Base-by-base conservation (phyloP, 2,888 invertebrate species). In the Aricia artaxerxes region DNA sequence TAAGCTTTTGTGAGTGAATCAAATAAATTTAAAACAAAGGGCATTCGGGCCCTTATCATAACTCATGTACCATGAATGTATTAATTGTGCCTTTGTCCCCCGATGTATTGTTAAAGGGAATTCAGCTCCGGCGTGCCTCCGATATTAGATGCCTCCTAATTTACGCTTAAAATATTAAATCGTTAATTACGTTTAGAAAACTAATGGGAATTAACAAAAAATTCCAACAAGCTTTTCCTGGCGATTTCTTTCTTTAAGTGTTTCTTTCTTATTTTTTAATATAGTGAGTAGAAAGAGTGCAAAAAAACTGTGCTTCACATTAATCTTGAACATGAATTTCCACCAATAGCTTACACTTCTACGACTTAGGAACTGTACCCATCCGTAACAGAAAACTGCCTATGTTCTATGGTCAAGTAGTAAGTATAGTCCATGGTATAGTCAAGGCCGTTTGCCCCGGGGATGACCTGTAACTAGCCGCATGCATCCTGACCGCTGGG, bases 61-160 rank as follows among this genome's bases (percentile, higher is more conserved):
- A 76, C 76, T 76, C 76, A 76, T 76, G 76, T 76, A 76, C 76
- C 76, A 35, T 76, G 76, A 76, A 76, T 76, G 57, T 76, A 76
- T 76, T 76, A 76, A 76, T 76, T 76, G 76, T 57, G 7, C 53
- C 76, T 76, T 76, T 76, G 76, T 76, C 57, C 76, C 73, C 31
- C 44, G 57, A 16, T 24, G 76, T 76, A 76, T 76, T 76, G 76
- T 76, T 76, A 53, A 49, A 24, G 24, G 76, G 76, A 76, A 76
- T 76, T 76, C 16, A 38, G 76, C 44, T 57, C 31, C 53, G 35
- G 76, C 76, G 57, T 76, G 31, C 53, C 76, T 11, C 13, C 57
- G 76, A 76, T 76, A 57, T 76, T 76, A 76, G 76, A 76, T 44
- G 16, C 57, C 53, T 53, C 31, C 57, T 53, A 35, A 35, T 57